Base-by-base conservation (phyloP, 2,888 invertebrate genomes). In the Sericinus montela region DNA sequence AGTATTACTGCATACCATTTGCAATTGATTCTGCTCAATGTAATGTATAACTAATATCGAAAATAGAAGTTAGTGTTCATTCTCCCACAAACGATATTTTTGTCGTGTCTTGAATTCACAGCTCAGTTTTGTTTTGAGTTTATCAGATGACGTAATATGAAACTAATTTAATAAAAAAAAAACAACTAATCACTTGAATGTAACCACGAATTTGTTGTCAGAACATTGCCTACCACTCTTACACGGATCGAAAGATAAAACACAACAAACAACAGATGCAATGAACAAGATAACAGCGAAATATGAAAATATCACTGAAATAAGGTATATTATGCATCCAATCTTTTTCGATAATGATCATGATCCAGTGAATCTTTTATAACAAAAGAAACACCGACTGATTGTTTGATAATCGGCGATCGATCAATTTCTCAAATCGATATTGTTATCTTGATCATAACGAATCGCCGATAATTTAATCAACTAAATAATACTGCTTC, bases 401-500 rank as follows among this genome's bases (percentile, higher is more conserved):
- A 25, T 25, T 25, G 8, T 10, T 19, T 40, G 44, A 45, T 40
- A 40, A 50, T 41, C 36, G 36, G 45, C 37, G 41, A 50, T 50
- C 45, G 30, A 50, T 50, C 50, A 50, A 45, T 41, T 50, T 45
- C 45, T 41, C 41, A 40, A 25, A 25, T n/a, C 45, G 50, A 51
- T 51, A 51, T 1, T 5, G 30, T 42, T 51, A 51, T 51, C 50
- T 38, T 41, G 41, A 38, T 51, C 45, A 42, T 36, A 37, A 51
- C 41, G 45, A 37, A 45, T 37, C 42, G 40, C 45, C 42, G 50
- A 51, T 51, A 51, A 46, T 32, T 40, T 45, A 38, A 51, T 51
- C 50, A 38, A 45, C 16, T 42, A 41, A 11, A 38, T 34, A 42
- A 42, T 41, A 35, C 23, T 19, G 37, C 35, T 37, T 25, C 37